A percentile compares a stretch with the other conserved stretches of the same genome.
phyloP scores from a whole-genome alignment of 1,140 invertebrate species.

The Leptinotarsa undecemlineata region DNA sequence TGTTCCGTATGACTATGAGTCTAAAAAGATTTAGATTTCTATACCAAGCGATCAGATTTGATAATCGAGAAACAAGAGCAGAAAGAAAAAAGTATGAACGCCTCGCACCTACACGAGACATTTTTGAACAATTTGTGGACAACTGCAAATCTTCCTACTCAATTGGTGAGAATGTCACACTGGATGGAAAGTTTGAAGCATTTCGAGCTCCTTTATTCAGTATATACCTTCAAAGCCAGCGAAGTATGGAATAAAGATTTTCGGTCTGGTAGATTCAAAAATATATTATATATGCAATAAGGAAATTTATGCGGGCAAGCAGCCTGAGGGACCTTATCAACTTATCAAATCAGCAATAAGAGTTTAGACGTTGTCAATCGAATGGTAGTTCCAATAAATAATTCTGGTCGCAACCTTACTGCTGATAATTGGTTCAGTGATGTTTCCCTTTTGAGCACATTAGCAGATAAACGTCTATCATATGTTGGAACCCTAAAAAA shows the following conservation, averaged over 20 bases:
- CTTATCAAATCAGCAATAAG: slow-evolving; percentile 5
- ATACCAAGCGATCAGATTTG: slow-evolving; percentile 8
- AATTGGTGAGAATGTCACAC: neutral
- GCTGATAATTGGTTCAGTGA: slow-evolving; percentile 18
- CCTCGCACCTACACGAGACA: neutral
- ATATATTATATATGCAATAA: slow-evolving; percentile 14
- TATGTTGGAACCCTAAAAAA: neutral
- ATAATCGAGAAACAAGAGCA: neutral
- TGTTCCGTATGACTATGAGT: neutral
- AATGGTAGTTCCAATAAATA: slow-evolving; percentile 7
- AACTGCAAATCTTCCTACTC: neutral
- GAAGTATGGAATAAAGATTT: slow-evolving; percentile 29
- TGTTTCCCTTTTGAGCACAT: neutral
- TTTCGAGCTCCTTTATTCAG: slow-evolving; percentile 13
- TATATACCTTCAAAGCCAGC: slow-evolving; percentile 20
- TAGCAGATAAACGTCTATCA: neutral
- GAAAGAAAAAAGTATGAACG: neutral
- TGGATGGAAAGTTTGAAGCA: neutral
- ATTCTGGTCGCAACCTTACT: slow-evolving; percentile 12
- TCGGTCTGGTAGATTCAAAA: slow-evolving; percentile 16
- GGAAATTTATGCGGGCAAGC: slow-evolving; percentile 23
- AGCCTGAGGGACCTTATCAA: slow-evolving; percentile 14
- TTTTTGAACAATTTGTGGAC: neutral
- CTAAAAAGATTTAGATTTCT: slow-evolving; percentile 1
- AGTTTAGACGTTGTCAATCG: slow-evolving; percentile 13